Base-by-base conservation (phyloP, 2,797 vertebrate genomes). In the Typhlichthys subterraneus region DNA sequence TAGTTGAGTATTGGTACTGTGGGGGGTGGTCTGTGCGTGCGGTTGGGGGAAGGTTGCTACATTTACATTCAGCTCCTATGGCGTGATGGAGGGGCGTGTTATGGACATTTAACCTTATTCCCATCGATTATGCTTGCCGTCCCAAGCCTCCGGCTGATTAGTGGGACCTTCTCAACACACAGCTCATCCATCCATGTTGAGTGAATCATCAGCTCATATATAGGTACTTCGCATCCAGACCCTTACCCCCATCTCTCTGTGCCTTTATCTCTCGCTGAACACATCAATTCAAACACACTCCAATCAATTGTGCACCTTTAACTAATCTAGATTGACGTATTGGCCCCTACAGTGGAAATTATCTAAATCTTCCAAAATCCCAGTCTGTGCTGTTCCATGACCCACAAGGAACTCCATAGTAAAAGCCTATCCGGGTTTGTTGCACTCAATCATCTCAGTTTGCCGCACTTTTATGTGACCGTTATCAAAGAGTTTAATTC, bases 51-150 rank as follows among this genome's bases (percentile, higher is more conserved):
- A 63, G 70, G 48, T 58, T 38, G 9, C 38, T 42, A 42, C 50
- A 50, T 85, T 69, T 71, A 65, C 69, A 76, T 83, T 79, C 65
- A 69, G 74, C 63, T 62, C 65, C 59, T 56, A 61, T 38, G 69
- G 61, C 58, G 51, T 69, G 70, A 79, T 78, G 48, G 80, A 77
- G 54, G 74, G 56, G 52, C 38, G 59, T 53, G 70, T 76, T 80
- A 81, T 72, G 70, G 76, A 77, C 76, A 74, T 54, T 53, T 76
- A 81, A 88, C 67, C 73, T 77, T 9, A 73, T 85, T 76, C 67
- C 5, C 61, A 84, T 85, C 45, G 76, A 89, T 79, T 72, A 12
- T 1, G 3, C 51, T 53, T 14, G n/a, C 45, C 12, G 47, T 29
- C 23, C 3, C 23, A 23, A 63, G 47, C 59, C 0, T 12, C 12